A percentile compares a stretch with the other conserved stretches of the same genome.
These are phyloP conservation scores for Echinometra lucunter DNA, from an alignment of 53 echinoderm and acorn worm species.

Conservation along the genomic window DNA sequence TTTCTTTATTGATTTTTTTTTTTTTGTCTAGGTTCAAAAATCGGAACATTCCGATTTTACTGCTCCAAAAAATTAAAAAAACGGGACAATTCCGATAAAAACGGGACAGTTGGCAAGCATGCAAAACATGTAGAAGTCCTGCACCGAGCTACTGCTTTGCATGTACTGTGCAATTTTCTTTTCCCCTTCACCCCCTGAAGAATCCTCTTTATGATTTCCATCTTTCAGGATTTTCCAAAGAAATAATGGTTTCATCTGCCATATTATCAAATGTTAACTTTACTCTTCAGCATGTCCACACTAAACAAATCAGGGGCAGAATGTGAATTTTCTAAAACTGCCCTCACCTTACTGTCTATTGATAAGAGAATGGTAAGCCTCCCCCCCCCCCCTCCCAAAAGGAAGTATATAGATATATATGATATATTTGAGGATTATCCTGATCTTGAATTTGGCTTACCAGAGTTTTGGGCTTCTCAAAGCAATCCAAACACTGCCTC, in stretches of 20 bases:
- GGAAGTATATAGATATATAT: neutral
- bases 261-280: too few species aligned
- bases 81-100: too few species aligned
- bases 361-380: neutral
- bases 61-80: too few species aligned
- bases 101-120: too few species aligned
- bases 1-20: too few species aligned
- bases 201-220: too few species aligned
- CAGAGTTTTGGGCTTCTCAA: slow-evolving; percentile 81
- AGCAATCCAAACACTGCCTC: slow-evolving; percentile 90
- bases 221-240: neutral
- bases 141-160: too few species aligned
- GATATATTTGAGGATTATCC: neutral
- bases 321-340: neutral
- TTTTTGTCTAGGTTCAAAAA: too few species aligned
- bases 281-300: neutral
- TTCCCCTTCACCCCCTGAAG: neutral
- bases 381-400: too few species aligned
- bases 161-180: neutral
- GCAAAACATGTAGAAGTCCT: too few species aligned
- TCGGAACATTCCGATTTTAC: too few species aligned
- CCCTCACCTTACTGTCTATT: neutral
- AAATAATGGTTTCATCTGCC: neutral
- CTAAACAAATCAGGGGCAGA: neutral
- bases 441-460: slow-evolving; percentile 64